Evolutionary conservation across 2,888 invertebrate genomes (phyloP), one percentile per base, ranked within the genome.

Genomic region (Rhagonycha fulva): DNA sequence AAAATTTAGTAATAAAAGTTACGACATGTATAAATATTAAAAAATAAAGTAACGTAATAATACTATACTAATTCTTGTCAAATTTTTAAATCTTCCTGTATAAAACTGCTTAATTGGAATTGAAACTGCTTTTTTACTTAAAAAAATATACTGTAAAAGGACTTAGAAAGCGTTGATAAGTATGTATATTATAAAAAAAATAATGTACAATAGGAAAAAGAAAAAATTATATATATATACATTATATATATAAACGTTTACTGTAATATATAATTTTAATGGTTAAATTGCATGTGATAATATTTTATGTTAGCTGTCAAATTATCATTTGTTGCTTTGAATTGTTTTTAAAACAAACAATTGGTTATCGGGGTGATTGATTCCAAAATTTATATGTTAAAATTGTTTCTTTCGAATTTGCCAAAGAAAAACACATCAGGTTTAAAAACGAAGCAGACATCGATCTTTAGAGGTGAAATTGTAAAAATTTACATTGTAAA

Each of bases 41-140:
- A 67, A 61, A 9, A 47, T 47, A 47, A 68, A 11, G 68, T 68
- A 47, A 47, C 68, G 14, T 28, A 30, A 19, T 30, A 24, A n/a
- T 10, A 19, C 12, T n/a, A 47, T 47, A n/a, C n/a, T n/a, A n/a
- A 47, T 47, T 62, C 24, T 67, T 69, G 14, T 19, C 30, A 68
- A 62, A 14, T 68, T 83, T 80, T 81, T 80, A 80, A 78, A 80
- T 72, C 80, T 81, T 81, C 81, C 82, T 81, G 82, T 83, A 82
- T 83, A 79, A 80, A 83, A 84, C 87, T 87, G 88, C 88, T 88
- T 88, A 82, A 87, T 88, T 87, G 87, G 88, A 88, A 87, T 88
- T 88, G 88, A 88, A 87, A 86, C 85, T 85, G 87, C 87, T 88
- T 88, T 88, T 87, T 87, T 87, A 87, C 87, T 86, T 86, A 85